Evolutionary conservation across 2,113 vertebrate species (phyloP).

Genomic region (Ciconia stormi): DNA sequence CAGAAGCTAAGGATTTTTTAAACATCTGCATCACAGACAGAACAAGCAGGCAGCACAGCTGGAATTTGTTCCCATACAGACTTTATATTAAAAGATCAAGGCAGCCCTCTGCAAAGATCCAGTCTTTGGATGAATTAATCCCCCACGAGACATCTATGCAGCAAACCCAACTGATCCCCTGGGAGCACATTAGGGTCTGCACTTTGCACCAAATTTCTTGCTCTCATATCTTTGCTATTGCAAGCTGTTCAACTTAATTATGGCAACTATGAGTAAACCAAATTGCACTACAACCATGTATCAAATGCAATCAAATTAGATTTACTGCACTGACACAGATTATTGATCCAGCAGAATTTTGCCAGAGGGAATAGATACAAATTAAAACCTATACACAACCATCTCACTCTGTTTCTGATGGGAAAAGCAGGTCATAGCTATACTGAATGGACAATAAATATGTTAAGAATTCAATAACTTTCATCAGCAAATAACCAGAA

Average conservation of each 20-base stretch:
- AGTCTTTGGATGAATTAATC: background rate
- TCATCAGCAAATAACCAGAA: background rate
- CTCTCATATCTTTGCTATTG: background rate
- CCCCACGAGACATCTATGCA: background rate
- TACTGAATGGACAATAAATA: background rate
- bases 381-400: background rate
- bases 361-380: background rate
- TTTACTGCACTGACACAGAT: background rate
- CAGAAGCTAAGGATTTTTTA: background rate
- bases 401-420: background rate
- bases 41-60: background rate
- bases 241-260: background rate
- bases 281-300: background rate
- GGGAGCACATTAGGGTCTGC: background rate
- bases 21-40: background rate
- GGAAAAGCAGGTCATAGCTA: background rate
- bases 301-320: background rate
- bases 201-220: background rate
- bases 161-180: background rate
- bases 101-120: background rate
- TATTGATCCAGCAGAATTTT: background rate
- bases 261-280: background rate
- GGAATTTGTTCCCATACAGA: background rate
- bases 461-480: background rate
- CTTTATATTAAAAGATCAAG: background rate